Evolutionary conservation across 2,113 vertebrate species (phyloP).

Genomic region (Promerops cafer): DNA sequence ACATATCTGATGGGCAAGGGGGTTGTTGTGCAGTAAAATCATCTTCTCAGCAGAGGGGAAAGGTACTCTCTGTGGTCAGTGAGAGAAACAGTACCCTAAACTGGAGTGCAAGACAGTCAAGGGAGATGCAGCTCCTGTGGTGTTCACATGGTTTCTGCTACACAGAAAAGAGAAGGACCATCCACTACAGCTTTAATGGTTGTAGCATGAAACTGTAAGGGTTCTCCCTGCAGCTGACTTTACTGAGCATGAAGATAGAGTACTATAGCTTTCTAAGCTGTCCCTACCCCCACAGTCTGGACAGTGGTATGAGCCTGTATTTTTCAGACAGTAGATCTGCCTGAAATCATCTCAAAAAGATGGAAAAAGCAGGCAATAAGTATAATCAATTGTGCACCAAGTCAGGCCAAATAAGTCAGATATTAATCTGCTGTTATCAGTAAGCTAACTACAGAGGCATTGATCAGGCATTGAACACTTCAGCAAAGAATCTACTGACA

Average conservation of each 20-base stretch:
- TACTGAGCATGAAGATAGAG: background rate
- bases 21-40: conserved; percentile 15
- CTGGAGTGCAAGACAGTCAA: background rate
- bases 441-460: background rate
- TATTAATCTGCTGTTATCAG: background rate
- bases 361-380: background rate
- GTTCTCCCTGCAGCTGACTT: background rate
- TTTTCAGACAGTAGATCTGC: background rate
- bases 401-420: background rate
- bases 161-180: background rate
- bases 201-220: background rate
- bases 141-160: background rate
- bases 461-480: background rate
- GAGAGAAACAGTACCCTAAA: background rate
- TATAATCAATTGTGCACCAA: background rate
- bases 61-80: background rate
- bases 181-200: background rate
- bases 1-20: background rate
- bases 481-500: background rate
- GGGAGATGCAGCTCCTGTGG: background rate
- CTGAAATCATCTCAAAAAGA: background rate
- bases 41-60: background rate
- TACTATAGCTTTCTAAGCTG: background rate
- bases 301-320: background rate
- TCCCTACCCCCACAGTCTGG: background rate